Evolutionary conservation across 2,113 vertebrate species (phyloP), one percentile per base, ranked within the genome.

Genomic region (Etia nguti): DNA sequence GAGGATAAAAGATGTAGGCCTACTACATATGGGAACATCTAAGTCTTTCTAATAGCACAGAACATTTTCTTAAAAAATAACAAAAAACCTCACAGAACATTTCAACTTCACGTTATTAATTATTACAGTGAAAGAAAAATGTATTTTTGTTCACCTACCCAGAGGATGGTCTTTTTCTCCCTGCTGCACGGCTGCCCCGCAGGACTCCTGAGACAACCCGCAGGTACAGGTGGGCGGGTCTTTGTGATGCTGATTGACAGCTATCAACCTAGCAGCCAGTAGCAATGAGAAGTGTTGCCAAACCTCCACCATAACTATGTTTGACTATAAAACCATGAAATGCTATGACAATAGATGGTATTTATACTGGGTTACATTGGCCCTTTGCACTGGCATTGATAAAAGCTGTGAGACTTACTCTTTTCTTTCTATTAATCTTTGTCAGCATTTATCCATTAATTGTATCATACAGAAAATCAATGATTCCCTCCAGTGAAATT

Each of bases 161-260:
- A 8, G 2, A 9, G 5, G 31, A 1, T 2, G 6, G 43, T 31
- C 46, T 16, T 65, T 20, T 6, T 2, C 75, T 41, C 7, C 36
- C 12, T 1, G 84, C 50, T 4, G 22, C 6, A 7, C 12, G 5
- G 3, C 31, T 38, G 73, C 31, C 12, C 0, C 0, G 9, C 12
- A 7, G 1, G 10, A 20, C 11, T 59, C 59, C 2, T 82, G 6
- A 52, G 54, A 46, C 57, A n/a, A 15, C 55, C 2, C 6, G n/a
- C 84, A 83, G 88, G 90, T 85, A 68, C 2, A 18, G 31, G 46
- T 77, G 83, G 90, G 92, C 24, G 90, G 81, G 84, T 52, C 82
- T 75, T 3, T 12, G 26, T 3, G 15, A 48, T 12, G 57, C 15
- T 79, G 83, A 91, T 11, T 89, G 85, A 86, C 87, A 75, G 75